phyloP scores from a whole-genome alignment of 2,797 vertebrate genomes.

The Crocidura indochinensis region DNA sequence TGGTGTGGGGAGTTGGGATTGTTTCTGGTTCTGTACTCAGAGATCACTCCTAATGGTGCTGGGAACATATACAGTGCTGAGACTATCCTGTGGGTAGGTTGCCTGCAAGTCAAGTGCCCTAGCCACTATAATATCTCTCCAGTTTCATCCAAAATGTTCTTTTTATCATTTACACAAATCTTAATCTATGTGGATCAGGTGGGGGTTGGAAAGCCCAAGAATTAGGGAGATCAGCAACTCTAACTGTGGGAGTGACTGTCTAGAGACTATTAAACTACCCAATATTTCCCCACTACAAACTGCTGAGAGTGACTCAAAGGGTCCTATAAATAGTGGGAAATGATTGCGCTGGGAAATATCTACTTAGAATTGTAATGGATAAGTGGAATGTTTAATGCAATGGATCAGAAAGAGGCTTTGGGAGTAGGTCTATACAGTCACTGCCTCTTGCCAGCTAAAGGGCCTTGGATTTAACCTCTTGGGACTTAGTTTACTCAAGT shows the following conservation, averaged over 20 bases:
- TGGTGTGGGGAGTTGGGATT: too few relatives aligned
- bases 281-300: conserved; percentile 29
- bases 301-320: conserved; percentile 18
- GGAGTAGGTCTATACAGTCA: not conserved
- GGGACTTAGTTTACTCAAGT: not conserved
- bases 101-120: too few relatives aligned
- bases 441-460: not conserved
- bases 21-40: too few relatives aligned
- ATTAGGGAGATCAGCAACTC: not conserved
- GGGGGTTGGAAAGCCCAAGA: not conserved
- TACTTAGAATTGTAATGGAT: not conserved
- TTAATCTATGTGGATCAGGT: not conserved
- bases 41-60: too few relatives aligned
- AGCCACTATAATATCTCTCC: too few relatives aligned
- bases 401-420: not conserved
- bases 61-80: too few relatives aligned
- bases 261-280: not conserved
- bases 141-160: not conserved
- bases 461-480: not conserved
- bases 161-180: conserved; percentile 46
- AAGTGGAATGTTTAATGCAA: not conserved
- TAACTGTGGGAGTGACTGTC: not conserved
- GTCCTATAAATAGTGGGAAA: not conserved
- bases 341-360: conserved; percentile 9
- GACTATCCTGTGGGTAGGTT: too few relatives aligned